Conservation (phyloP, 2,113 vertebrate genomes). For the Laticauda colubrina region DNA sequence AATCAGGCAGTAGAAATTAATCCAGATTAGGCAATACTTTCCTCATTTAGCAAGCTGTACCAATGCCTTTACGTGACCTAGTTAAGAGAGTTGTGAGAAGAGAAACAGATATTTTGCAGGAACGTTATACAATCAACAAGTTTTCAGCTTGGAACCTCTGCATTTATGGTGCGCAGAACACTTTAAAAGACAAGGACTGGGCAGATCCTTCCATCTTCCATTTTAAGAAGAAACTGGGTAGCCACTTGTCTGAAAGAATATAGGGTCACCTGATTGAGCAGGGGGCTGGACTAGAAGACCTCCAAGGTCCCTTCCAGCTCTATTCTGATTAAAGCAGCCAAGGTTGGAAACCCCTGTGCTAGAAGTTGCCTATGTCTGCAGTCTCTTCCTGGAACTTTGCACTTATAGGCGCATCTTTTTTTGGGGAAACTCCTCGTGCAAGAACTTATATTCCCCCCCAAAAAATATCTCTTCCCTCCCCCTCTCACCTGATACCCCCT, state of each 20-base stretch:
- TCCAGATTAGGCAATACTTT: not conserved
- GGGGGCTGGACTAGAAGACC: too few species aligned
- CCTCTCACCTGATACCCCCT: not conserved
- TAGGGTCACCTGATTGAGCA: too few species aligned
- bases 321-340: too few species aligned
- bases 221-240: not conserved
- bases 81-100: not conserved
- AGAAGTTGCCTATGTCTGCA: too few species aligned
- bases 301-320: too few species aligned
- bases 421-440: conserved; percentile 47
- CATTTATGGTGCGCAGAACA: not conserved
- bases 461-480: not conserved
- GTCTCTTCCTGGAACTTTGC: too few species aligned
- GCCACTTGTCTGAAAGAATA: too few species aligned
- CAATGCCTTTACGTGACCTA: not conserved
- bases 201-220: not conserved
- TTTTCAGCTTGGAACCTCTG: not conserved
- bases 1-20: not conserved
- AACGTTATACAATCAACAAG: not conserved
- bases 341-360: too few species aligned
- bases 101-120: not conserved
- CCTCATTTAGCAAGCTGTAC: not conserved
- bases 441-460: not conserved
- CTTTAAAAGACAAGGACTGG: not conserved
- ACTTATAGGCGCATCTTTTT: not conserved